Evolutionary conservation across 2,113 vertebrate genomes (phyloP).

Genomic region (Anolis sagrei): DNA sequence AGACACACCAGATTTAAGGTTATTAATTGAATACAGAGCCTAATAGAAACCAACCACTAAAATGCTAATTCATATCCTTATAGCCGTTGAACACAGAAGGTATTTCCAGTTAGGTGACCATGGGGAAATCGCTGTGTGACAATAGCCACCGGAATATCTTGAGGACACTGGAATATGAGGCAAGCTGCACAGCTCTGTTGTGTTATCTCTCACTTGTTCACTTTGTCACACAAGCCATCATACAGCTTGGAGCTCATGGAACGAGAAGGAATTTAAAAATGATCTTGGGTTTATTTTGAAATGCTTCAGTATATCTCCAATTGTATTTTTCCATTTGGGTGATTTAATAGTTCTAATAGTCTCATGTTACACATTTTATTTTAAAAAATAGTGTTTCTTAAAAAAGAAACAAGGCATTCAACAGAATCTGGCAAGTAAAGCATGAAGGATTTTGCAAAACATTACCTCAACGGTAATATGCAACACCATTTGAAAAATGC

Average conservation of each 20-base stretch:
- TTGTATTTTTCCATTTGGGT: background rate
- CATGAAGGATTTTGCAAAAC: background rate
- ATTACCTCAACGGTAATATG: background rate
- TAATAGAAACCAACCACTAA: background rate
- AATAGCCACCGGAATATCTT: background rate
- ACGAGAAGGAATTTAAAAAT: background rate
- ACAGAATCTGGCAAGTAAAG: background rate
- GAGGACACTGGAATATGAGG: background rate
- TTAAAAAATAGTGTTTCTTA: background rate
- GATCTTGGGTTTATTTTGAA: background rate
- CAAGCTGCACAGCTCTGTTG: background rate
- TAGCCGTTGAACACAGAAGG: background rate
- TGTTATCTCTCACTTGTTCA: background rate
- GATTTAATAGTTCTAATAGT: background rate
- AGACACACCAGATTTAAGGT: background rate
- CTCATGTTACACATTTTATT: background rate
- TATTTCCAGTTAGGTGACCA: background rate
- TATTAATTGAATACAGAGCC: slow-evolving; percentile 23
- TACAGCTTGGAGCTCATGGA: background rate
- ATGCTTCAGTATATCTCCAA: slow-evolving; percentile 7
- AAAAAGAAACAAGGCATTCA: background rate
- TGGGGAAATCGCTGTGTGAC: background rate
- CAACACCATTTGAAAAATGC: slow-evolving; percentile 30
- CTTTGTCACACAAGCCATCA: background rate
- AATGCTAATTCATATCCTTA: background rate